These are phyloP conservation scores for Glaucomys volans DNA, from an alignment of 2,113 vertebrate genomes.

Conservation along the genomic window DNA sequence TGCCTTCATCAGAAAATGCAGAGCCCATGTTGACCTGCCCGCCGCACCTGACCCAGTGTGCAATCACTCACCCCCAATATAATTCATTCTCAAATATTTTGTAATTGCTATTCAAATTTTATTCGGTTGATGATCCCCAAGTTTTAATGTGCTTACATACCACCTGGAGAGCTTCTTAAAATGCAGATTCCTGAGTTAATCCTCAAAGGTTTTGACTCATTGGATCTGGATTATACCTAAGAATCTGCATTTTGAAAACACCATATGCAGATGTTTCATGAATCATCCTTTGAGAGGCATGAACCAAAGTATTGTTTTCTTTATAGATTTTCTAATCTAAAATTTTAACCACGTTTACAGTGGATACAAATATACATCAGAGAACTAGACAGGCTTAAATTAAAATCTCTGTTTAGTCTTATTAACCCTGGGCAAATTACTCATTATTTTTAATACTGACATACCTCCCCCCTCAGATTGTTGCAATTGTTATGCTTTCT, in stretches of 20 bases:
- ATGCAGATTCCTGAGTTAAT: background rate
- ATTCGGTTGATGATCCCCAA: background rate
- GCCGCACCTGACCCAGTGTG: accelerated
- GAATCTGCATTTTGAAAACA: background rate
- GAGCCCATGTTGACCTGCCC: accelerated
- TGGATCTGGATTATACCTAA: background rate
- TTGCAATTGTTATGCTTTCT: background rate
- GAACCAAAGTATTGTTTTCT: background rate
- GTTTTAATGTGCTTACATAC: background rate
- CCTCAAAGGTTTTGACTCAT: background rate
- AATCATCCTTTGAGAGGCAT: background rate
- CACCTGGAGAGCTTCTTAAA: background rate
- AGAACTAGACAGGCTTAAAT: background rate
- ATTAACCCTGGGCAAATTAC: background rate
- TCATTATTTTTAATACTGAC: background rate
- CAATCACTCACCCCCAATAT: background rate
- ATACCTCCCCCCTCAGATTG: background rate
- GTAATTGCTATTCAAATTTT: background rate
- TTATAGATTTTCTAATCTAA: background rate
- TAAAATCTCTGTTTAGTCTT: slow-evolving; percentile 10
- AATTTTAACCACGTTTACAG: background rate
- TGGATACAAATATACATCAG: background rate
- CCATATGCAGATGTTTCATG: background rate
- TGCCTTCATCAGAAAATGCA: background rate
- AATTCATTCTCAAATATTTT: background rate